Base-by-base conservation (phyloP, 2,888 invertebrate genomes). In the Cancer borealis region DNA sequence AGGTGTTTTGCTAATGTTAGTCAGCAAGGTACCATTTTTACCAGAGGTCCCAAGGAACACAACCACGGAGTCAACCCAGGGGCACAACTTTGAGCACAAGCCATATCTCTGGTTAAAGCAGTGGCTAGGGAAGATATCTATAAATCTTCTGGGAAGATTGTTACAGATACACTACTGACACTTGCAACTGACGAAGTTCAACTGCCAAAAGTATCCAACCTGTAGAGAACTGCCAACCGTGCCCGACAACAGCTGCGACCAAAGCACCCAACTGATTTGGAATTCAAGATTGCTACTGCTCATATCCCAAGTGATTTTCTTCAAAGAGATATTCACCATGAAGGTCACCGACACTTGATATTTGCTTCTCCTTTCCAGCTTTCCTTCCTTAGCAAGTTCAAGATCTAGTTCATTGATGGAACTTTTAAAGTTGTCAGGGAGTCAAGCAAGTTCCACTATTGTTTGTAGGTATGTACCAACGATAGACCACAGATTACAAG, bases 61-160 rank as follows among this genome's bases (percentile, higher is more conserved):
- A 92, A 92, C 91, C 91, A 92, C n/a, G 91, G 79, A 73, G 91
- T 46, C 91, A 92, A 92, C 91, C 66, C 91, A 73, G 91, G 66
- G 14, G n/a, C 91, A 73, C 73, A 26, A 92, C 79, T 92, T 92
- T 45, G 73, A 79, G 66, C 91, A 79, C 73, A 45, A 73, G 91
- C 91, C 79, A 92, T 92, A 92, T 73, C 91, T n/a, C 45, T 26
- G 45, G 91, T 92, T 92, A 92, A 91, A 92, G 66, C 91, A 91
- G 73, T 4, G 21, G 73, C 91, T 73, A 92, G n/a, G 91, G 45
- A 92, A 92, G 73, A 92, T 73, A 46, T 92, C 91, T 73, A 46
- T 45, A 92, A 92, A 39, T 90, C 90, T 54, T 90, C 49, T 26
- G 90, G 54, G 54, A 90, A 90, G 90, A 90, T 54, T 45, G 49